A percentile compares a stretch with the other conserved stretches of the same genome.
These are phyloP conservation scores for Nomada ruficornis DNA, from an alignment of 2,888 invertebrate species.

Conservation along the genomic window DNA sequence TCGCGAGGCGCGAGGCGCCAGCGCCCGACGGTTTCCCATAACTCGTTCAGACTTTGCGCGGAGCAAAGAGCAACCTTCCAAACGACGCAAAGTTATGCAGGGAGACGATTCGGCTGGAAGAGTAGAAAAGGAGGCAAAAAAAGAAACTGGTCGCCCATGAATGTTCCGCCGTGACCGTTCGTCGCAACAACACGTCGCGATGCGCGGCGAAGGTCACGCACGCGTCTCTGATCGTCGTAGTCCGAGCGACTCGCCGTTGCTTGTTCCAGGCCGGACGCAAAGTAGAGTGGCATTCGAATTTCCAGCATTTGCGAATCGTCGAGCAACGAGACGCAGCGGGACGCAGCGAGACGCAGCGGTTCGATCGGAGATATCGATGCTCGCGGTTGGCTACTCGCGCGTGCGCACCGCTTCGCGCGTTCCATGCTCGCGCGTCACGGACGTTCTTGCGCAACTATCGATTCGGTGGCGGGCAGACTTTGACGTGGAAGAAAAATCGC, in stretches of 20 bases:
- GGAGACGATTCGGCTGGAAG: neutral
- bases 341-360: no score
- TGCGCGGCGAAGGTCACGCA: neutral
- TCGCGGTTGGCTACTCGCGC: no score
- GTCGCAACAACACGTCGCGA: neutral
- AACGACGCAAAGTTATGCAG: neutral
- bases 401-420: neutral
- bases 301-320: neutral
- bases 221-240: no score
- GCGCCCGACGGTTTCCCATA: no score
- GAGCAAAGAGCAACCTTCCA: neutral
- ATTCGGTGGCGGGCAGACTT: neutral
- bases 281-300: neutral
- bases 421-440: neutral
- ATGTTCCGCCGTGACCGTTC: neutral
- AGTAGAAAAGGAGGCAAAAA: neutral
- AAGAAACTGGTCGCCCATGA: conserved; percentile 34
- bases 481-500: conserved; percentile 8
- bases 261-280: neutral
- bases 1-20: no score
- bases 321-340: neutral
- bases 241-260: no score
- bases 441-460: conserved; percentile 5
- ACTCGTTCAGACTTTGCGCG: no score
- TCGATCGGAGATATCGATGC: conserved; percentile 6